Evolutionary conservation across 2,888 invertebrate species (phyloP).

Genomic region (Ernsta delagoae): DNA sequence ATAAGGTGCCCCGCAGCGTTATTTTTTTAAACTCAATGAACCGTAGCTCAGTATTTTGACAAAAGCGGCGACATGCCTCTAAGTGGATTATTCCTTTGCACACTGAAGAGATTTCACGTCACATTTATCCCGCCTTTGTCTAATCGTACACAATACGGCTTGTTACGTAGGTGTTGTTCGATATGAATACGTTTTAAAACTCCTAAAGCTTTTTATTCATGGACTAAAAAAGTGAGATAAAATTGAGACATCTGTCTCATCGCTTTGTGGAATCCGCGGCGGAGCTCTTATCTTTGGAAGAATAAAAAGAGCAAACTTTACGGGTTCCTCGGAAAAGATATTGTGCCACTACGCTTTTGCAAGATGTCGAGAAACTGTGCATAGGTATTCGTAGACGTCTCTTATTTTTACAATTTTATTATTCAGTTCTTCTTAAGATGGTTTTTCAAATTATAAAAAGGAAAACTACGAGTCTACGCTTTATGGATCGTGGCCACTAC

Average conservation of each 20-base stretch:
- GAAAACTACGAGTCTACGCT: too few relatives aligned
- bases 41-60: constrained; percentile 69
- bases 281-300: constrained; percentile 46
- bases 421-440: too few relatives aligned
- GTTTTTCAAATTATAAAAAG: too few relatives aligned
- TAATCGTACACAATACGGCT: constrained; percentile 63
- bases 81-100: constrained; percentile 79
- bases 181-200: constrained; percentile 61
- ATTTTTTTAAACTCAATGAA: constrained; percentile 80
- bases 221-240: constrained; percentile 54
- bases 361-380: constrained; percentile 6
- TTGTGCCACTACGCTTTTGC: constrained; percentile 14
- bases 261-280: constrained; percentile 62
- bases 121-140: constrained; percentile 75
- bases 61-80: constrained; percentile 77
- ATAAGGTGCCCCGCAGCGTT: constrained; percentile 73
- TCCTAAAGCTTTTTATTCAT: constrained; percentile 63
- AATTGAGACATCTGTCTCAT: constrained; percentile 72
- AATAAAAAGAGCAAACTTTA: constrained; percentile 63
- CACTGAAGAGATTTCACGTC: constrained; percentile 75
- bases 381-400: background rate
- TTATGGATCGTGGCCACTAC: too few relatives aligned
- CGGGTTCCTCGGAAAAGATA: constrained; percentile 1
- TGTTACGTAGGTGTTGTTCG: constrained; percentile 79
- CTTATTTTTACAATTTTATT: too few relatives aligned